Evolutionary conservation across 1,140 invertebrate genomes (phyloP), one percentile per base, ranked within the genome.

Genomic region (Mya arenaria): DNA sequence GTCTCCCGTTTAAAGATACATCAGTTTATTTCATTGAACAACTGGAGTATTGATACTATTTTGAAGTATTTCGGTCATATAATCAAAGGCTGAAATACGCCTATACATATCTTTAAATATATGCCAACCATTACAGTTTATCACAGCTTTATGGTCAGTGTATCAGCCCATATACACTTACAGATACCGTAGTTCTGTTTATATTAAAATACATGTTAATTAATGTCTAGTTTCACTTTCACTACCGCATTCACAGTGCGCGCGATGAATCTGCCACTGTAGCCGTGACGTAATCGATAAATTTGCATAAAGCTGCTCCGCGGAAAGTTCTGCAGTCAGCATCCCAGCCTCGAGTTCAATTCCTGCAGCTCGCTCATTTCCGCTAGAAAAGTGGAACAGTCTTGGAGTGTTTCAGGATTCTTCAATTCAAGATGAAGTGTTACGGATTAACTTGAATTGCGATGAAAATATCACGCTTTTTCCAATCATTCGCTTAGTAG

Each of bases 291-390:
- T 80, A 56, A 17, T 23, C 3, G 39, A 36, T 6, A 44, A 44
- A 80, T 80, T 69, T 71, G 56, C 77, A 80, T 80, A 80, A 69
- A 56, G 48, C 25, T 80, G 77, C 77, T 80, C 68, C 77, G 55
- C 75, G 74, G 74, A 78, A 66, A 78, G 30, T 78, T 52, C 66
- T 78, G 28, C 30, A 19, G 28, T 66, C 63, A 80, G 77, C 66
- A 69, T 80, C 77, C 60, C 58, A 63, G 77, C 77, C 77, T 80
- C 77, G 66, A 28, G 69, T n/a, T 62, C 23, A 48, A 80, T 44
- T 41, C 34, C n/a, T n/a, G 5, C 39, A 39, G 39, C 30, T 37
- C 68, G 77, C 65, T 80, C 44, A 80, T 80, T 80, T 80, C 77
- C 77, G 77, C 56, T 52, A 52, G 1, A 17, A 52, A 52, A 52